Evolutionary conservation across 2,888 invertebrate genomes (phyloP).

Genomic region (Apodemia duryi): DNA sequence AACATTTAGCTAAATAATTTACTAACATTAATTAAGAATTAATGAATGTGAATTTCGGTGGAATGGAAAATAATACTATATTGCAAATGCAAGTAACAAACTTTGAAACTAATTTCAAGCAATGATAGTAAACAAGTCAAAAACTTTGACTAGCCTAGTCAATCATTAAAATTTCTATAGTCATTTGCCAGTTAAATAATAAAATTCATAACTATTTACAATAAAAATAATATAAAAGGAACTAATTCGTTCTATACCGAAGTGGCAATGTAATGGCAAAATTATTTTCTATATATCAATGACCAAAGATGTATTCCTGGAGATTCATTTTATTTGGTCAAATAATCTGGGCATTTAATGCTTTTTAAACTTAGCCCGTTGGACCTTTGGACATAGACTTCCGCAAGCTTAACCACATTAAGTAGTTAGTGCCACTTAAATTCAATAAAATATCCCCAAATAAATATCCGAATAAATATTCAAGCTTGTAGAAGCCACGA

Average conservation of each 20-base stretch:
- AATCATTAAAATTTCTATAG: slow-evolving; percentile 68
- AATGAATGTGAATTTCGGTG: slow-evolving; percentile 49
- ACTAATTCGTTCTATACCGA: slow-evolving; percentile 74
- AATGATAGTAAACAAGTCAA: slow-evolving; percentile 63
- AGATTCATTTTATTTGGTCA: slow-evolving; percentile 41
- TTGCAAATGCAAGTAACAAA: slow-evolving; percentile 39
- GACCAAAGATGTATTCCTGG: slow-evolving; percentile 54
- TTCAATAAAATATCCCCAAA: slow-evolving; percentile 14
- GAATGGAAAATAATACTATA: slow-evolving; percentile 62
- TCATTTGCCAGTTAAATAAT: slow-evolving; percentile 54
- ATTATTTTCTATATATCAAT: slow-evolving; percentile 58
- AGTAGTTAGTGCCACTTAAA: not conserved
- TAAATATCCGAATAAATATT: slow-evolving; percentile 15
- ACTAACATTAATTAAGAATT: slow-evolving; percentile 36
- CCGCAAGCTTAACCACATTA: slow-evolving; percentile 1
- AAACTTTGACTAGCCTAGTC: slow-evolving; percentile 66
- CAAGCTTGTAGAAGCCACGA: not conserved
- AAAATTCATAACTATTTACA: slow-evolving; percentile 76
- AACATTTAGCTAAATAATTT: slow-evolving; percentile 56
- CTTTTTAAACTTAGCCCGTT: slow-evolving; percentile 32
- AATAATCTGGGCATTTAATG: slow-evolving; percentile 26
- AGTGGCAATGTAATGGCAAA: slow-evolving; percentile 78
- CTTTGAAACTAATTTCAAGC: slow-evolving; percentile 56
- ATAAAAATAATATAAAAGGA: slow-evolving; percentile 66
- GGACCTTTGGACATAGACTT: slow-evolving; percentile 25